These are phyloP conservation scores for Margaritifera margaritifera DNA, from an alignment of 2,888 invertebrate species.

Conservation along the genomic window DNA sequence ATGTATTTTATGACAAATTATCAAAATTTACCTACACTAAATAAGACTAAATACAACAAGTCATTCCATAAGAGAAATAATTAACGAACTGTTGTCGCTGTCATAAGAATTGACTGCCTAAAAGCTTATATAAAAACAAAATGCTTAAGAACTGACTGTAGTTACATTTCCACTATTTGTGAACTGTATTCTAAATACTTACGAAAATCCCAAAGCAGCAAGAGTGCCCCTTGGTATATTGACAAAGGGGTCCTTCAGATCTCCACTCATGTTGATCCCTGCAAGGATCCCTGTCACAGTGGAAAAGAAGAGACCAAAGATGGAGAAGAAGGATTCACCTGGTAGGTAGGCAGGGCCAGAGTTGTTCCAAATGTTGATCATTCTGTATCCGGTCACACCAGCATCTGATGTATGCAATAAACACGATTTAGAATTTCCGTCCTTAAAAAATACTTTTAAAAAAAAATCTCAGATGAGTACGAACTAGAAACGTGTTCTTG, in stretches of 20 bases:
- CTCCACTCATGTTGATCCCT: slow-evolving; percentile 99
- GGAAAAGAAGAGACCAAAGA: slow-evolving; percentile 98
- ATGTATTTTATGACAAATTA: no score
- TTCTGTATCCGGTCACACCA: slow-evolving; percentile 91
- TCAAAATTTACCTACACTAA: no score
- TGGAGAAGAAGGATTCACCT: slow-evolving; percentile 93
- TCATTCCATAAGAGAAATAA: no score
- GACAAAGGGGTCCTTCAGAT: slow-evolving; percentile 90
- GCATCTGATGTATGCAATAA: slow-evolving; percentile 75
- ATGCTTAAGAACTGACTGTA: no score
- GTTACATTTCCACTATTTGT: no score
- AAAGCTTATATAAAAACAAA: no score
- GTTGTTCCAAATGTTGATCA: slow-evolving; percentile 85
- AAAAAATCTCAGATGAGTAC: neutral
- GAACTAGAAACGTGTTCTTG: no score
- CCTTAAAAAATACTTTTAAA: neutral
- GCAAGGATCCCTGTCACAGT: slow-evolving; percentile 97
- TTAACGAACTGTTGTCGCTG: no score
- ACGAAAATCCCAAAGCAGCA: slow-evolving; percentile 93
- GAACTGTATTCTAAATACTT: slow-evolving; percentile 47
- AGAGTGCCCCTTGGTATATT: slow-evolving; percentile 96
- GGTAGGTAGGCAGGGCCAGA: slow-evolving; percentile 85
- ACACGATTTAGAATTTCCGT: neutral
- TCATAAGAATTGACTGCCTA: no score
- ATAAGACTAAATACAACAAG: no score